Evolutionary conservation across 2,113 vertebrate genomes (phyloP).

Genomic region (Gallinago undulata): DNA sequence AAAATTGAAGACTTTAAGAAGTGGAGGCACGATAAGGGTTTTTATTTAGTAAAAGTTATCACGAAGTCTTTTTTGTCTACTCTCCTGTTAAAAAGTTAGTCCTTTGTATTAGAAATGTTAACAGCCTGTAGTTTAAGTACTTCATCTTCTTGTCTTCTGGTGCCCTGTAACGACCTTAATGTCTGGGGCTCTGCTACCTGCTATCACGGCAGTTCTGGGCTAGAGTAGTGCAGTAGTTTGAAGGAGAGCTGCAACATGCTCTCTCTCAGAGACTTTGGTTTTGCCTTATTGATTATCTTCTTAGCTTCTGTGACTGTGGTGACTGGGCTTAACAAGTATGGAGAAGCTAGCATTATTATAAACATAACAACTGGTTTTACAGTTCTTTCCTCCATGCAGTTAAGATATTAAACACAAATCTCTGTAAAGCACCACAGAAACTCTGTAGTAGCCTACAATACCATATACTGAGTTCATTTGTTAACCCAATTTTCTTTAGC

Average conservation of each 20-base stretch:
- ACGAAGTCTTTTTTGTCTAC: not conserved
- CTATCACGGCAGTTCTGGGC: not conserved
- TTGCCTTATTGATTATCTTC: not conserved
- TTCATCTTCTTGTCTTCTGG: not conserved
- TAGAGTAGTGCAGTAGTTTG: not conserved
- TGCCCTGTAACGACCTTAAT: not conserved
- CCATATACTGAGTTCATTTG: not conserved
- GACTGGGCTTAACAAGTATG: not conserved
- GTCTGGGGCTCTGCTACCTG: not conserved
- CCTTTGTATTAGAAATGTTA: not conserved
- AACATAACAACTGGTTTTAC: not conserved
- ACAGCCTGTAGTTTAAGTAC: not conserved
- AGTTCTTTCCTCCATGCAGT: not conserved
- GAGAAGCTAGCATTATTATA: not conserved
- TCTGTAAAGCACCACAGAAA: not conserved
- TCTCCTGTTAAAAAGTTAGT: not conserved
- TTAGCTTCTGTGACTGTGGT: not conserved
- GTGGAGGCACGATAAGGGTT: not conserved
- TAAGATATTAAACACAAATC: not conserved
- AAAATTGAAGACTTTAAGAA: not conserved
- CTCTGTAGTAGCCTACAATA: not conserved
- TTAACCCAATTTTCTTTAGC: not conserved
- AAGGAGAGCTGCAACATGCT: not conserved
- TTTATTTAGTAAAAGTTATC: not conserved
- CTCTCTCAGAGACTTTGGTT: not conserved